Conservation (phyloP, 2,888 invertebrate genomes). For the Ametastegia equiseti region DNA sequence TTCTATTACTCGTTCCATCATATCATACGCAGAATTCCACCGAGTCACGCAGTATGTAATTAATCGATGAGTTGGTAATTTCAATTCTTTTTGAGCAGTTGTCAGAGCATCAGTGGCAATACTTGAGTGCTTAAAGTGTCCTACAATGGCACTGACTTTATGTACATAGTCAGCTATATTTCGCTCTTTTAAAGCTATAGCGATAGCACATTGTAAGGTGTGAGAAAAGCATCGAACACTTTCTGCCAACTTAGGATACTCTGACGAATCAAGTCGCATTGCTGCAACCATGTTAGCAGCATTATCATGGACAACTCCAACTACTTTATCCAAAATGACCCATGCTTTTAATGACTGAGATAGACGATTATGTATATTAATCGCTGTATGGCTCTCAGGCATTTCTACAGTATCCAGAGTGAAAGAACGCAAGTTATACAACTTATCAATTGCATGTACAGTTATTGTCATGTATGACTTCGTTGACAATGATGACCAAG, state of each 20-base stretch:
- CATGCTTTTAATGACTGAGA: constrained; percentile 37
- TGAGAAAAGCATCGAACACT: constrained; percentile 60
- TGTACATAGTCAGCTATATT: constrained; percentile 47
- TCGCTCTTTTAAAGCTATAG: constrained; percentile 53
- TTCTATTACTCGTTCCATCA: constrained; percentile 55
- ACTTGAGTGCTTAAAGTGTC: constrained; percentile 60
- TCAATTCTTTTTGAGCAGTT: constrained; percentile 45
- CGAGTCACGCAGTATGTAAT: constrained; percentile 52
- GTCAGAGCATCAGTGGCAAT: constrained; percentile 53
- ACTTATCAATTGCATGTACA: no score
- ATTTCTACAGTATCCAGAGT: constrained; percentile 47
- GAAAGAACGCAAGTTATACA: constrained; percentile 29
- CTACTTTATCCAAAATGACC: constrained; percentile 45
- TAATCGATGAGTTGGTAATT: constrained; percentile 53
- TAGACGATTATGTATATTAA: constrained; percentile 28
- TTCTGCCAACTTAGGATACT: constrained; percentile 30
- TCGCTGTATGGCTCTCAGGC: constrained; percentile 48
- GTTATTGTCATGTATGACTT: no score
- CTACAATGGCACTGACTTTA: constrained; percentile 56
- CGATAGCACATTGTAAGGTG: constrained; percentile 58
- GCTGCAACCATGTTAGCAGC: constrained; percentile 49
- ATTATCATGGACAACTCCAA: constrained; percentile 53
- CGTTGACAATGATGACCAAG: no score
- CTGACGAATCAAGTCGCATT: neutral
- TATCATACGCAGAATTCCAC: constrained; percentile 58